Percentiles rank a stretch among this genome's conserved stretches.
Conservation (phyloP, 2,888 invertebrate species). For the Platerodrilus igneus region DNA sequence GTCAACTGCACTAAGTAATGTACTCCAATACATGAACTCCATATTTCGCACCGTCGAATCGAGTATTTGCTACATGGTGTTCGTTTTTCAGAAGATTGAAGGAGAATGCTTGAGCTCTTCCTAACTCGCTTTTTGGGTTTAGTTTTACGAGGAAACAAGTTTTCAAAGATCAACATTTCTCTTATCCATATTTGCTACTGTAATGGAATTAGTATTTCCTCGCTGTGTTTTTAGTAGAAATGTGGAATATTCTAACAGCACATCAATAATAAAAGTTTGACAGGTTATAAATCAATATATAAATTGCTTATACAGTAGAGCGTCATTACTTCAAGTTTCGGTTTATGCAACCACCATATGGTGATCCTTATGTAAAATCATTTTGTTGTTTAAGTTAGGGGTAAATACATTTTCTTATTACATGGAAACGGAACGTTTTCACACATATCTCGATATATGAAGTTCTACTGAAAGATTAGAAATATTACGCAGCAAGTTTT, state of each 20-base stretch:
- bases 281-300: constrained; percentile 19
- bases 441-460: too few species aligned
- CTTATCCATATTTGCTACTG: constrained; percentile 18
- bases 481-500: too few species aligned
- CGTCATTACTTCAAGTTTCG: too few species aligned
- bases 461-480: too few species aligned
- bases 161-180: constrained; percentile 22
- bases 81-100: constrained; percentile 12
- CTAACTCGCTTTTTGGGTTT: constrained; percentile 15
- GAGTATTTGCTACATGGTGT: constrained; percentile 14
- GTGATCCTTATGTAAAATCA: too few species aligned
- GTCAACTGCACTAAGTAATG: constrained; percentile 40
- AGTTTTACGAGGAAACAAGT: constrained; percentile 15
- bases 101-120: constrained; percentile 17
- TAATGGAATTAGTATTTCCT: too few species aligned
- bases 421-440: too few species aligned
- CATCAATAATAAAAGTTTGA: constrained; percentile 24
- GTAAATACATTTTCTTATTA: too few species aligned
- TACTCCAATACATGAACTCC: constrained; percentile 20
- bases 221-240: constrained; percentile 19
- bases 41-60: constrained; percentile 14
- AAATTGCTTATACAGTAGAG: too few species aligned
- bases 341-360: too few species aligned
- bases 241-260: constrained; percentile 18
- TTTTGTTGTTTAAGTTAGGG: too few species aligned